These are phyloP conservation scores for Ephydatia muelleri DNA, from an alignment of 37 sponge, comb jelly and placozoan species.

Conservation along the genomic window DNA sequence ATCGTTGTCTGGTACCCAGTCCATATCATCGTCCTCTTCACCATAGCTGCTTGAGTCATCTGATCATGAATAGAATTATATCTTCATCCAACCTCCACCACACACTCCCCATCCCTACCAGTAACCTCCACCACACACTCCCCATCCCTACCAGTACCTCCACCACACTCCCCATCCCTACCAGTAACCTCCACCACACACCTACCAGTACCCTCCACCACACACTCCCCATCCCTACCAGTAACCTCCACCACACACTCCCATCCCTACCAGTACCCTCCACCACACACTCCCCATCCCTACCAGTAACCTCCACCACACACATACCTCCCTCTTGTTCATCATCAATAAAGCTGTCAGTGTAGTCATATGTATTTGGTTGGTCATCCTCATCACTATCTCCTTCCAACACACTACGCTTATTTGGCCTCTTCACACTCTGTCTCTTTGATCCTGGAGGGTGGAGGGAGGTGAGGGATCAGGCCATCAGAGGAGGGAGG, in stretches of 20 bases:
- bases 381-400: conserved; percentile 88
- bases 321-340: not conserved
- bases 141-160: too few species aligned
- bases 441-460: conserved; percentile 13
- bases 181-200: too few species aligned
- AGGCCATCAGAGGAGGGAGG: not conserved
- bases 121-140: too few species aligned
- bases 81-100: too few species aligned
- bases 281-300: not conserved
- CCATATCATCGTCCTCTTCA: conserved; percentile 61
- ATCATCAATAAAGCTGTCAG: conserved; percentile 87
- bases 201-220: not conserved
- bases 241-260: not conserved
- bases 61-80: too few species aligned
- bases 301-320: not conserved
- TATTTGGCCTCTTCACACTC: not conserved
- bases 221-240: not conserved
- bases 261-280: not conserved
- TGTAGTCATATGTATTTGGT: conserved; percentile 84
- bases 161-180: too few species aligned
- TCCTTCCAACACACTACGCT: conserved; percentile 55
- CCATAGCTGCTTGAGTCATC: conserved; percentile 29
- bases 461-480: not conserved
- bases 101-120: too few species aligned
- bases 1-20: conserved; percentile 58